Evolutionary conservation across 1,140 invertebrate species (phyloP), one percentile per base, ranked within the genome.

Genomic region (Drosophila arizonae): DNA sequence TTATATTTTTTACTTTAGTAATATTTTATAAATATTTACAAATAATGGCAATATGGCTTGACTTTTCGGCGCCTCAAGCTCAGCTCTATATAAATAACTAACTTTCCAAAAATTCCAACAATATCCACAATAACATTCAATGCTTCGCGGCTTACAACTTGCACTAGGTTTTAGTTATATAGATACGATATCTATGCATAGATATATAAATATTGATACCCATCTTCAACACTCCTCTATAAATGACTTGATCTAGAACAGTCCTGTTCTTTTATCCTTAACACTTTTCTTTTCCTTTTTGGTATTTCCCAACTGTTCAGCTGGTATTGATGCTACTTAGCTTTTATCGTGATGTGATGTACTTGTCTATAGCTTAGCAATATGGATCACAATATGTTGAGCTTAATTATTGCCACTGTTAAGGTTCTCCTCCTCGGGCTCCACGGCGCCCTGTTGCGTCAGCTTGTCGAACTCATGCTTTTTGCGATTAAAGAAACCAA

Each of bases 361-460:
- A 54, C 33, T 77, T 51, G 63, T 39, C 55, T 52, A n/a, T 55
- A 52, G 39, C 28, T 74, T 57, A 72, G 41, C 51, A 64, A 64
- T 45, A 58, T 39, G 30, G 43, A 79, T 79, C 77, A 76, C 77
- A 79, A 62, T 71, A 11, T 13, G 9, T 63, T 64, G 30, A 45
- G 41, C 41, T 82, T 76, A 87, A 50, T 82, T 81, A 33, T 63
- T 70, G 39, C 64, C 85, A 55, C 81, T 76, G 56, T 89, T 91
- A 9, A 91, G 81, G 66, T 86, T 91, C 65, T 91, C 84, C 3
- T 87, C 84, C 78, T 91, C 90, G 6, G 88, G 79, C 48, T 91
- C 88, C 10, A 62, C 77, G 6, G 90, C 68, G 56, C 61, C 78
- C 63, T 88, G 82, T 8, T 89, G 72, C 6, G 78, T 81, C 62